Percentiles rank a stretch among this genome's conserved stretches.
These are phyloP conservation scores for Ashinkailepas kermadecensis DNA, from an alignment of 2,888 invertebrate species.

Conservation along the genomic window DNA sequence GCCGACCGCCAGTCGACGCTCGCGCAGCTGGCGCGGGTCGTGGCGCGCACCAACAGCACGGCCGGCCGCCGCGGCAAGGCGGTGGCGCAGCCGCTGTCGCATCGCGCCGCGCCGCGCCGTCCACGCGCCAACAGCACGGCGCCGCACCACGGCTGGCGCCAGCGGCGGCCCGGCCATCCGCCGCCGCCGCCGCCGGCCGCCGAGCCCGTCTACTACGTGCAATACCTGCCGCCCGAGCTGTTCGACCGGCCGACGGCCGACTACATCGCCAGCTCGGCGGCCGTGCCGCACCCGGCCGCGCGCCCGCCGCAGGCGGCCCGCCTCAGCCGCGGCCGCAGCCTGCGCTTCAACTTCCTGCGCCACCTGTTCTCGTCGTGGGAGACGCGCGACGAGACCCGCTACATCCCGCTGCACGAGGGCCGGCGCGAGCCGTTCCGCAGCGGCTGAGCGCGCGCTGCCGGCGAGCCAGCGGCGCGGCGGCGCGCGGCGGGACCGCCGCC, in stretches of 20 bases:
- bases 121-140: not conserved
- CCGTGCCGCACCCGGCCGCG: not conserved
- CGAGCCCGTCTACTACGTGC: slow-evolving; percentile 18
- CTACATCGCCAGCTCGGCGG: not conserved
- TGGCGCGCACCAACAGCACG: not conserved
- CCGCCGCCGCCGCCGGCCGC: not conserved
- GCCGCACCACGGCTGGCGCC: not conserved
- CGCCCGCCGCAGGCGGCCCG: not conserved
- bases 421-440: not conserved
- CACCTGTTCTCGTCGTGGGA: slow-evolving; percentile 10
- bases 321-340: not conserved
- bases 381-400: not conserved
- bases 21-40: not conserved
- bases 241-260: slow-evolving; percentile 8
- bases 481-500: no score
- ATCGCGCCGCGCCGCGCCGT: not conserved
- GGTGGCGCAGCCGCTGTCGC: not conserved
- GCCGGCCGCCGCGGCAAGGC: not conserved
- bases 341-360: slow-evolving; percentile 10
- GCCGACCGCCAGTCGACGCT: not conserved
- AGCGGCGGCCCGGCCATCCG: not conserved
- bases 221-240: slow-evolving; percentile 22
- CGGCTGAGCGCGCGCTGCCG: not conserved
- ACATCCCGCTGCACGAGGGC: slow-evolving; percentile 15
- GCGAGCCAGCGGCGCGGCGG: no score